Evolutionary conservation across 2,113 vertebrate genomes (phyloP).

Genomic region (Poecilia latipinna): DNA sequence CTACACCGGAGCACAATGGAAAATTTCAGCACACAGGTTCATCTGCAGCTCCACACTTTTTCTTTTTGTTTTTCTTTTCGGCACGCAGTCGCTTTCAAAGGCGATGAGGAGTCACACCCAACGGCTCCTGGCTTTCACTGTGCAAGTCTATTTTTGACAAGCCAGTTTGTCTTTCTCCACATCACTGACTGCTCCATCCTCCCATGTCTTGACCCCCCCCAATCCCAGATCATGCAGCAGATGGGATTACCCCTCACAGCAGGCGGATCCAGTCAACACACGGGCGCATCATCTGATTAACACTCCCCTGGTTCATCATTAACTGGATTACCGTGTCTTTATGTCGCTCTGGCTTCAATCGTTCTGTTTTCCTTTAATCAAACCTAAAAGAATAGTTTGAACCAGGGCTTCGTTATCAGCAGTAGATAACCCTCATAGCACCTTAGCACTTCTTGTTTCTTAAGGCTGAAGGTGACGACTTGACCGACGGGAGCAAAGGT

Average conservation of each 20-base stretch:
- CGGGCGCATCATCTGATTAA: slow-evolving; percentile 65
- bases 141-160: slow-evolving; percentile 32
- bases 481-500: background rate
- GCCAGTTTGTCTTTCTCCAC: slow-evolving; percentile 15
- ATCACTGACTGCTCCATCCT: slow-evolving; percentile 2
- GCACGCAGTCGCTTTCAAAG: slow-evolving; percentile 19
- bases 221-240: slow-evolving; percentile 26
- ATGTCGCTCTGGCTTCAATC: slow-evolving; percentile 37
- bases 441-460: background rate
- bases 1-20: slow-evolving; percentile 5
- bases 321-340: slow-evolving; percentile 70
- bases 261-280: slow-evolving; percentile 68
- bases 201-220: slow-evolving; percentile 20
- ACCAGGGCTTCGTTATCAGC: background rate
- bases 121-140: background rate
- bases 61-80: slow-evolving; percentile 38
- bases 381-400: slow-evolving; percentile 3
- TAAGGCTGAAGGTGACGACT: background rate
- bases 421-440: background rate
- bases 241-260: slow-evolving; percentile 61
- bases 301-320: slow-evolving; percentile 68
- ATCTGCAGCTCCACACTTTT: slow-evolving; percentile 3
- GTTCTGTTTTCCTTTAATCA: slow-evolving; percentile 16
- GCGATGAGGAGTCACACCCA: slow-evolving; percentile 29
- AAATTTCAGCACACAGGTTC: slow-evolving; percentile 31